phyloP scores from a whole-genome alignment of 1,140 invertebrate species.

The Bombus superbus region DNA sequence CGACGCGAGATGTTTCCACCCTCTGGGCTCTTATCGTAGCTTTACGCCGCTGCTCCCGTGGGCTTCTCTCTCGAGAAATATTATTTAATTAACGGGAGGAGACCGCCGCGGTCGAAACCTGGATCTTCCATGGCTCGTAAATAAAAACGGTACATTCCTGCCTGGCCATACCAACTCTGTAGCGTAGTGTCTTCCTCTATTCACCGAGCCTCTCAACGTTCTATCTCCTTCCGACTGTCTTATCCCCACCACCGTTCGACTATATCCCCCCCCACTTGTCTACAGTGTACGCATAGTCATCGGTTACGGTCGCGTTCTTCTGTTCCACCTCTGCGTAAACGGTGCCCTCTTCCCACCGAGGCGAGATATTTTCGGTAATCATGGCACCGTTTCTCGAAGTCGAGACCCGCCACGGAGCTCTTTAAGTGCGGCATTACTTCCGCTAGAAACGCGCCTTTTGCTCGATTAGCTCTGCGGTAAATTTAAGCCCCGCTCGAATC shows the following conservation, averaged over 20 bases:
- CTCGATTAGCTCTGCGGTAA: conserved; percentile 78
- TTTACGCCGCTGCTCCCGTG: conserved; percentile 69
- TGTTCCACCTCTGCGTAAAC: neutral
- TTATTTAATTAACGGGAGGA: conserved; percentile 81
- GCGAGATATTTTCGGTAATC: conserved; percentile 67
- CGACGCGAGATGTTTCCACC: conserved; percentile 51
- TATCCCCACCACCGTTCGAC: neutral
- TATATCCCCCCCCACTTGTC: neutral
- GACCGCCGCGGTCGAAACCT: conserved; percentile 60
- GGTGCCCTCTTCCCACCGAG: conserved; percentile 11
- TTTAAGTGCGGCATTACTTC: conserved; percentile 75
- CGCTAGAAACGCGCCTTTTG: conserved; percentile 78
- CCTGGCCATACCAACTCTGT: conserved; percentile 17
- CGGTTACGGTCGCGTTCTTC: neutral
- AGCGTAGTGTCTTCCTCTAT: conserved; percentile 5
- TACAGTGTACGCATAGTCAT: neutral
- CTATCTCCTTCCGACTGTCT: neutral
- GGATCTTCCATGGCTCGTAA: conserved; percentile 71
- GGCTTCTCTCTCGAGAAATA: conserved; percentile 75
- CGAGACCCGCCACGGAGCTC: conserved; percentile 16
- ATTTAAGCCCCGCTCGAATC: conserved; percentile 73
- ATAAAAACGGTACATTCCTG: conserved; percentile 74
- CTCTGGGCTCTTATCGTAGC: conserved; percentile 67
- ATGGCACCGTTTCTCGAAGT: conserved; percentile 44
- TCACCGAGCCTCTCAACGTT: neutral